phyloP scores from a whole-genome alignment of 2,113 vertebrate species.

The Sprattus sprattus region DNA sequence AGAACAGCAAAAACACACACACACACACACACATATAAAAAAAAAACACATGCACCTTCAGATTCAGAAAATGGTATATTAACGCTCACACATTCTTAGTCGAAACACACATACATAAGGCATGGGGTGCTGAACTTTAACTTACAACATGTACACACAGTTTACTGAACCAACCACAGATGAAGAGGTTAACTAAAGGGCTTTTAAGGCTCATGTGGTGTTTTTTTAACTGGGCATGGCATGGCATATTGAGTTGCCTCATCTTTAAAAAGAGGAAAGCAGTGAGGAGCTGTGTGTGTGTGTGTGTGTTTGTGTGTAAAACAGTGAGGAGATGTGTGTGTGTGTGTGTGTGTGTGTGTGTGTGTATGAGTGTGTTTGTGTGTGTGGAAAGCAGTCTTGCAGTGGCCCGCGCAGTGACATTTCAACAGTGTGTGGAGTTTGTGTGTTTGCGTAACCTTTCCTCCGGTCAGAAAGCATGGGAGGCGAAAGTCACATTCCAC shows the following conservation, averaged over 20 bases:
- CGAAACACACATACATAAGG: neutral
- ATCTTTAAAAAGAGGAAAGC: too few species aligned
- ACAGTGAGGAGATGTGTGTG: too few species aligned
- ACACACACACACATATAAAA: neutral
- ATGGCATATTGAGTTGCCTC: too few species aligned
- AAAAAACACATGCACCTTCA: neutral
- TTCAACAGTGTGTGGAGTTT: neutral
- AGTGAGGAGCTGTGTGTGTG: too few species aligned
- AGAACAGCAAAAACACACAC: neutral
- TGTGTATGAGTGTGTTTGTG: too few species aligned
- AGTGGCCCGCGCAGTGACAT: too few species aligned
- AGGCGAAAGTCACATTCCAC: constrained; percentile 5
- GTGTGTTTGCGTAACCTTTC: constrained; percentile 13
- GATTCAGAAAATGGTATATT: neutral
- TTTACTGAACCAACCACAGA: neutral
- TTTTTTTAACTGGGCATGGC: neutral
- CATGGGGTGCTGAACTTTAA: neutral
- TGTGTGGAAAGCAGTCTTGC: too few species aligned
- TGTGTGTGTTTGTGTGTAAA: too few species aligned
- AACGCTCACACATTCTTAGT: neutral
- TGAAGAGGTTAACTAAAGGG: neutral
- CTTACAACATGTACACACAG: neutral
- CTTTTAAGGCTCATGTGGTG: neutral
- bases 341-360: too few species aligned
- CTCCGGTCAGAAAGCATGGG: constrained; percentile 1